Evolutionary conservation across 2,888 invertebrate genomes (phyloP), one percentile per base, ranked within the genome.

Genomic region (Brachylomia viminalis): DNA sequence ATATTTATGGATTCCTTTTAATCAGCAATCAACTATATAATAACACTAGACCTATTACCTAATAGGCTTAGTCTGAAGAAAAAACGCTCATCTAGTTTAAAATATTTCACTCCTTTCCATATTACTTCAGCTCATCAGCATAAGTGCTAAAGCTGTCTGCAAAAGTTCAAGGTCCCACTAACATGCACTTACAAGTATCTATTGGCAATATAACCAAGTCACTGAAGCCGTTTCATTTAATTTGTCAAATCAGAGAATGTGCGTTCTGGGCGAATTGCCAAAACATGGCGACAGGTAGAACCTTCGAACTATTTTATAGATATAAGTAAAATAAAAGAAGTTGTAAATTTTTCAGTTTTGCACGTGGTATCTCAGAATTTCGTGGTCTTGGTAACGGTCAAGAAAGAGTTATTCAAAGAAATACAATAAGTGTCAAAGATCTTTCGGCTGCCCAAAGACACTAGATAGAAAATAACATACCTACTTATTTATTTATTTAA

Each of bases 141-240:
- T 72, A 69, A 66, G 71, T 65, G 68, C 52, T 67, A 68, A 72
- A 56, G 71, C 68, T 70, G 49, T 45, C 27, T 62, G 23, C 45
- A 49, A 68, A 66, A 75, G 75, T 84, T 81, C 80, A 81, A 86
- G 86, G 77, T 66, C 13, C 30, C 30, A 59, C 59, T 61, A 72
- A 62, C 56, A 30, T 59, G 67, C 30, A 67, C 62, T 69, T 68
- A 75, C 62, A 56, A 67, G 65, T 76, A 72, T 81, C 71, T 79
- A 72, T 84, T 77, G 70, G 61, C 79, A 86, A 74, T 77, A 69
- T 58, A 61, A 80, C 72, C 52, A 64, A 75, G 70, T 79, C 72
- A 79, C 78, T 69, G 69, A 10, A 61, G 67, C 72, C 58, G 66
- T 78, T 76, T 62, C 52, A 58, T 79, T 70, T 67, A 71, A 77